Evolutionary conservation across 2,888 invertebrate genomes (phyloP).

Genomic region (Andrena minutula): DNA sequence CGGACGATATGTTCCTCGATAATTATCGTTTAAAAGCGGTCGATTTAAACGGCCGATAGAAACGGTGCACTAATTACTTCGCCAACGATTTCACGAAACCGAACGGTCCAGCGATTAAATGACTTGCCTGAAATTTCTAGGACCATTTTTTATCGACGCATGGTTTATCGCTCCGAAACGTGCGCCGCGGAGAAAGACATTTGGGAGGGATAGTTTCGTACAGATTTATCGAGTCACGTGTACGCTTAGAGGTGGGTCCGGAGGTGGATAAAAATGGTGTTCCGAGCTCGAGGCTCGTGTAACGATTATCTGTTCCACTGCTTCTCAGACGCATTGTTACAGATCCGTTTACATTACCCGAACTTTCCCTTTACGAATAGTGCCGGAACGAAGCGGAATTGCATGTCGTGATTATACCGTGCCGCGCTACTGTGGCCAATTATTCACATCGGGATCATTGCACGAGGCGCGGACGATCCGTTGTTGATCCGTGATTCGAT

Average conservation of each 20-base stretch:
- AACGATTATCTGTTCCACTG: slow-evolving; percentile 42
- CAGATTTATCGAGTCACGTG: slow-evolving; percentile 6
- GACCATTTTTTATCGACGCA: neutral
- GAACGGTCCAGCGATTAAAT: neutral
- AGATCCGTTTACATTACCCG: slow-evolving; percentile 53
- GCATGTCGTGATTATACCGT: slow-evolving; percentile 45
- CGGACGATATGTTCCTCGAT: slow-evolving; percentile 5
- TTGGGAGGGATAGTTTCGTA: neutral
- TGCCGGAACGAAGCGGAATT: slow-evolving; percentile 58
- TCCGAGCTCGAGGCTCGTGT: slow-evolving; percentile 18
- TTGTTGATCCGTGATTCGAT: slow-evolving; percentile 19
- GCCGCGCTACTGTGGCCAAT: slow-evolving; percentile 18
- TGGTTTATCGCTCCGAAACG: neutral
- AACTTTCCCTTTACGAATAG: slow-evolving; percentile 59
- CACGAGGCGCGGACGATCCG: slow-evolving; percentile 22
- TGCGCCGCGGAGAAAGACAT: slow-evolving; percentile 9
- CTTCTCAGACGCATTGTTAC: slow-evolving; percentile 43
- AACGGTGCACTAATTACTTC: neutral
- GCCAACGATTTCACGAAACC: neutral
- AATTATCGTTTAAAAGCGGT: slow-evolving; percentile 20
- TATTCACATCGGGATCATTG: slow-evolving; percentile 49
- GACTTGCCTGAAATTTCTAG: neutral
- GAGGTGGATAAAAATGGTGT: neutral
- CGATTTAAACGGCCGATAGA: neutral
- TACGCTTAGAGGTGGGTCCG: neutral